phyloP scores from a whole-genome alignment of 2,797 vertebrate genomes.

The Gambusia yucatana region DNA sequence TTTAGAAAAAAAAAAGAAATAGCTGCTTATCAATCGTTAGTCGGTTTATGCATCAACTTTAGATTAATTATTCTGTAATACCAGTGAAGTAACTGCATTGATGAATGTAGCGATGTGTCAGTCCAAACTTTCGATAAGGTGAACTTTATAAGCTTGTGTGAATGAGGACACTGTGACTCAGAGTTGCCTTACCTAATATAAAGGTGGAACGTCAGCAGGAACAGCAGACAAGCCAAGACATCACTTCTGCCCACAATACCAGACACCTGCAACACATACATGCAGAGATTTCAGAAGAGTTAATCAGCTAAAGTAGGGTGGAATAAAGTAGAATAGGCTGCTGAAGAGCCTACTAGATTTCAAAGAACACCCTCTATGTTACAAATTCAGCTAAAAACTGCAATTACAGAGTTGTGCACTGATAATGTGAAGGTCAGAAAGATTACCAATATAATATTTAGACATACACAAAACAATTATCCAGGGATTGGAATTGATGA shows the following conservation, averaged over 20 bases:
- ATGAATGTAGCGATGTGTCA: not conserved
- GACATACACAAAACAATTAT: not conserved
- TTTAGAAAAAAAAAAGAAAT: no score
- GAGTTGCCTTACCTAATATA: slow-evolving; percentile 88
- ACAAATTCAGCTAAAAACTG: not conserved
- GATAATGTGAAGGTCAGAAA: not conserved
- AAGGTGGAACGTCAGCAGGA: slow-evolving; percentile 94
- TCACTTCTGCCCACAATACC: slow-evolving; percentile 97
- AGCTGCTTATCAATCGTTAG: no score
- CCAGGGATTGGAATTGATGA: not conserved
- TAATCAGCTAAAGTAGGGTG: not conserved
- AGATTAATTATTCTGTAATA: no score
- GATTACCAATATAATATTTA: not conserved
- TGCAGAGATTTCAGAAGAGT: slow-evolving; percentile 10
- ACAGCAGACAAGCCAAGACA: slow-evolving; percentile 91
- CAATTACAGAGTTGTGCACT: not conserved
- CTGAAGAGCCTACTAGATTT: not conserved
- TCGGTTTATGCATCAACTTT: no score
- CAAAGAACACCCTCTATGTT: not conserved
- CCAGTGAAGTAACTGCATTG: no score
- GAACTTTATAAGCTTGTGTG: not conserved
- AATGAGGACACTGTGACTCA: not conserved
- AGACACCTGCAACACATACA: slow-evolving; percentile 86
- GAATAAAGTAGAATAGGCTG: not conserved
- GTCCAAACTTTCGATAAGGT: not conserved